These are phyloP conservation scores for Euphonia xanthogaster DNA, from an alignment of 2,797 vertebrate species.

Conservation along the genomic window DNA sequence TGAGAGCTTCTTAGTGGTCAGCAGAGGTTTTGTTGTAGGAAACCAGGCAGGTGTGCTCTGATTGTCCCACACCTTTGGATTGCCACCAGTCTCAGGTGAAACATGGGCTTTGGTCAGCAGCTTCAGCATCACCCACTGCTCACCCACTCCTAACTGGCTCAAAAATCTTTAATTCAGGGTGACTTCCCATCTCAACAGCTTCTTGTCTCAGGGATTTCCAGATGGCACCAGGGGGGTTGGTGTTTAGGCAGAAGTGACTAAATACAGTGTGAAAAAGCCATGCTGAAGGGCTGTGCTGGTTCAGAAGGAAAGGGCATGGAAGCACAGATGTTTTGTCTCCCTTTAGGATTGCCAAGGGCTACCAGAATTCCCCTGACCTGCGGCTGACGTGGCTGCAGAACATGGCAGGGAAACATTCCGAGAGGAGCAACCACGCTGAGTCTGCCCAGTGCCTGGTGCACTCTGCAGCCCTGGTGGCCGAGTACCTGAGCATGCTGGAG, in stretches of 20 bases:
- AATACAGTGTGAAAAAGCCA: fast-evolving
- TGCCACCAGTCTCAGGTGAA: background rate
- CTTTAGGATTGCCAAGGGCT: slow-evolving; percentile 94
- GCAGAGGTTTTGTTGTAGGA: background rate
- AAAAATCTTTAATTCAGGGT: background rate
- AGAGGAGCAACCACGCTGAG: slow-evolving; percentile 95
- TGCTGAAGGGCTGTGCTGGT: background rate
- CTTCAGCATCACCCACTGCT: background rate
- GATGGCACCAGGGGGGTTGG: background rate
- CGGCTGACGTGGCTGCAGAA: slow-evolving; percentile 97
- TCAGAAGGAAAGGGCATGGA: background rate
- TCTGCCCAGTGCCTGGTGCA: slow-evolving; percentile 97
- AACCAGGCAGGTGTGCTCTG: background rate
- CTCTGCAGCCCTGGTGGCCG: slow-evolving; percentile 96
- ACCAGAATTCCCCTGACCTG: slow-evolving; percentile 97
- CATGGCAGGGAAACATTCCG: slow-evolving; percentile 98
- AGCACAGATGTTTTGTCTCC: background rate
- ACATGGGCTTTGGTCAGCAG: background rate
- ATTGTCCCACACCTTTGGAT: background rate
- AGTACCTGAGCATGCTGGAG: slow-evolving; percentile 98
- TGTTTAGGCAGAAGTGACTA: background rate
- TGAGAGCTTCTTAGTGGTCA: background rate
- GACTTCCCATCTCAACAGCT: background rate
- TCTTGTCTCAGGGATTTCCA: background rate
- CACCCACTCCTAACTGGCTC: background rate